A percentile compares a stretch with the other conserved stretches of the same genome.
Conservation (phyloP, 2,113 vertebrate species). For the Catharus fuscescens region DNA sequence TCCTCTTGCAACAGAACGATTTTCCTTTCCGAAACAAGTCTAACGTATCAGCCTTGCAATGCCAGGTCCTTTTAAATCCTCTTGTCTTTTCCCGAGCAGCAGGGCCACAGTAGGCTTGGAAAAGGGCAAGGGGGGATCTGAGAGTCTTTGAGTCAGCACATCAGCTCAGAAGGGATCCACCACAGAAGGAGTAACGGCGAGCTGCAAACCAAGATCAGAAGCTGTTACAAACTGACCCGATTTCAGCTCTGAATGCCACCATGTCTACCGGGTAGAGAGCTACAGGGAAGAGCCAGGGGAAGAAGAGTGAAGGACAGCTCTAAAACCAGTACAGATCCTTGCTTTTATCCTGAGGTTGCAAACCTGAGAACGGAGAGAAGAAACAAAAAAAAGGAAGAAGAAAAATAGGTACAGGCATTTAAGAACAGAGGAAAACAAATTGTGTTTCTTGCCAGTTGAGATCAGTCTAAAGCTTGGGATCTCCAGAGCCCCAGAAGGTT, state of each 20-base stretch:
- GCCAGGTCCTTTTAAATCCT: conserved; percentile 60
- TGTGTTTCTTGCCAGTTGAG: conserved; percentile 25
- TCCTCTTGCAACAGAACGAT: conserved; percentile 25
- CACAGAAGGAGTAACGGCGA: conserved; percentile 88
- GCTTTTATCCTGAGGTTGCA: conserved; percentile 95
- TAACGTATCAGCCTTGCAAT: conserved; percentile 23
- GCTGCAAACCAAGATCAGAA: conserved; percentile 97
- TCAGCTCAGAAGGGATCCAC: conserved; percentile 91
- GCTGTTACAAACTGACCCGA: conserved; percentile 86
- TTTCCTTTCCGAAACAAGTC: background rate
- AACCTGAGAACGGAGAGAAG: conserved; percentile 86
- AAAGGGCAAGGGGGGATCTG: conserved; percentile 59
- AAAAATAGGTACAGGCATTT: conserved; percentile 68
- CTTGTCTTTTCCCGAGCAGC: conserved; percentile 58
- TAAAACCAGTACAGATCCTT: conserved; percentile 99
- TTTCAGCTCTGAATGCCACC: conserved; percentile 74
- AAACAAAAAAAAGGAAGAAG: conserved; percentile 39
- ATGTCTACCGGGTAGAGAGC: conserved; percentile 75
- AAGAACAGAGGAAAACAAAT: conserved; percentile 67
- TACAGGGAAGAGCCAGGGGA: conserved; percentile 75
- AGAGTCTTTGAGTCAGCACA: conserved; percentile 66
- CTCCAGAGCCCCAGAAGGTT: background rate
- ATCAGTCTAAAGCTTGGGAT: background rate
- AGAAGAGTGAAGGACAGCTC: conserved; percentile 71
- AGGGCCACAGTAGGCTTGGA: conserved; percentile 50